A percentile compares a stretch with the other conserved stretches of the same genome.
phyloP scores from a whole-genome alignment of 2,113 vertebrate genomes.

The Cnemophilus loriae region DNA sequence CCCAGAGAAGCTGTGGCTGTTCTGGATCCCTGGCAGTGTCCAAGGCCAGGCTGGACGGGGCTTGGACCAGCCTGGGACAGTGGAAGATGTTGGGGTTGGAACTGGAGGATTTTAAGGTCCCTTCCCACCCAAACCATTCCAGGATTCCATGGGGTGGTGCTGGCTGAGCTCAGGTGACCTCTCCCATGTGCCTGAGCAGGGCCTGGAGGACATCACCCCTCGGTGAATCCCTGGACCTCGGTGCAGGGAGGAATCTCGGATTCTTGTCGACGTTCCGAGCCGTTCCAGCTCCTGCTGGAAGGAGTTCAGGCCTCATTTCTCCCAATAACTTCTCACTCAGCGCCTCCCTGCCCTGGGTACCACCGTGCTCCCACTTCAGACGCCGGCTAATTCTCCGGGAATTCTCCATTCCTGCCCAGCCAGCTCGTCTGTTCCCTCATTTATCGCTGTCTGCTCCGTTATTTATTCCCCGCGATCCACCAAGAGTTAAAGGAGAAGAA shows the following conservation, averaged over 20 bases:
- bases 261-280: neutral
- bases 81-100: neutral
- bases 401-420: neutral
- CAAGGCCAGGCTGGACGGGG: neutral
- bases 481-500: constrained; percentile 58
- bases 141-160: fast-evolving
- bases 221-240: neutral
- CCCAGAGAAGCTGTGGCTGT: neutral
- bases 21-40: neutral
- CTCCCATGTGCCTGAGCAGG: fast-evolving
- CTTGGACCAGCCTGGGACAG: neutral
- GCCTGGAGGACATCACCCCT: neutral
- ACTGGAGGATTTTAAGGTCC: neutral
- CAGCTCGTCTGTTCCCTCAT: neutral
- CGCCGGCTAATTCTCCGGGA: neutral
- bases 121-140: neutral
- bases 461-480: neutral
- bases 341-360: neutral
- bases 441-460: neutral
- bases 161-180: neutral
- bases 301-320: neutral
- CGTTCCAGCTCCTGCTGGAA: neutral
- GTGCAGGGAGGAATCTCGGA: fast-evolving
- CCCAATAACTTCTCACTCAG: constrained; percentile 8
- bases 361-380: neutral